Conservation (phyloP, 2,888 invertebrate genomes). For the Nematopogon swammerdamellus region DNA sequence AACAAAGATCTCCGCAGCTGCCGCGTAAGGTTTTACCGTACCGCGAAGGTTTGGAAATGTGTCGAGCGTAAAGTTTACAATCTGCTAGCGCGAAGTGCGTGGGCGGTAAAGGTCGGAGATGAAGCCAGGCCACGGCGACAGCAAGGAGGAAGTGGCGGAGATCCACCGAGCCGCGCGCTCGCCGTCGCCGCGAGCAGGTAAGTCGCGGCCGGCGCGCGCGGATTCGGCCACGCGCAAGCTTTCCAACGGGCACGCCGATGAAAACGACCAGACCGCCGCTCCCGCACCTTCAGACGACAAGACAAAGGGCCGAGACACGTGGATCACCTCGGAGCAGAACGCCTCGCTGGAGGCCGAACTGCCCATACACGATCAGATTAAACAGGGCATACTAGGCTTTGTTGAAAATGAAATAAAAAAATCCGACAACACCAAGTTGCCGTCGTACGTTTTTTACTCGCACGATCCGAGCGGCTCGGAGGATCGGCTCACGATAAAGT, state of each 20-base stretch:
- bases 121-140: constrained; percentile 43
- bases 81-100: background rate
- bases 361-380: constrained; percentile 56
- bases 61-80: too few relatives aligned
- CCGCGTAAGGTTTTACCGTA: too few relatives aligned
- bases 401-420: constrained; percentile 52
- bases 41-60: too few relatives aligned
- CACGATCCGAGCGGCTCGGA: constrained; percentile 47
- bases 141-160: constrained; percentile 42
- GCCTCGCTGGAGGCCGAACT: constrained; percentile 56
- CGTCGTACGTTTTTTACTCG: constrained; percentile 48
- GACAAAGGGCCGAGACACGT: constrained; percentile 36
- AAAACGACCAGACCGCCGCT: constrained; percentile 13
- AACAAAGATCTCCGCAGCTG: too few relatives aligned
- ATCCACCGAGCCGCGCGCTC: constrained; percentile 38
- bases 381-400: constrained; percentile 48
- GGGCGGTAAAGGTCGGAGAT: constrained; percentile 17
- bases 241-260: constrained; percentile 32
- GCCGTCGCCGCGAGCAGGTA: constrained; percentile 36
- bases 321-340: constrained; percentile 47
- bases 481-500: constrained; percentile 38
- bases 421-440: constrained; percentile 34
- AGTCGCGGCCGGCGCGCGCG: constrained; percentile 25
- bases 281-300: constrained; percentile 22
- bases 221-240: constrained; percentile 32